Base-by-base conservation (phyloP, 2,888 invertebrate genomes). In the Acronicta leporina region DNA sequence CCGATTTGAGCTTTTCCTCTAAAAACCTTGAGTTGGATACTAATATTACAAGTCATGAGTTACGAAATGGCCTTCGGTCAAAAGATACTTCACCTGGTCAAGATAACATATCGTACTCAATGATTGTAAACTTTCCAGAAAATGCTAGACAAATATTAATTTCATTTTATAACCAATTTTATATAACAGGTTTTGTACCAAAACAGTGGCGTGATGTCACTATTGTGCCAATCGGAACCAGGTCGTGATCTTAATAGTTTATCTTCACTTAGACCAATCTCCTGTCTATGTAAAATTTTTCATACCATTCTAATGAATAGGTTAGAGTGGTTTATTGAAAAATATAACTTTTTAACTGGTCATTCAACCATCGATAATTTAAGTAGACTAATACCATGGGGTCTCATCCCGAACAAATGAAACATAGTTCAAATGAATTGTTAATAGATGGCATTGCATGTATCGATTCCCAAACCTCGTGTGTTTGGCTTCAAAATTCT, bases 131-230 rank as follows among this genome's bases (percentile, higher is more conserved):
- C 20, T 44, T 68, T 10, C 66, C 72, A 1, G 16, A 40, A 5
- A 58, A 16, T 43, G 68, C 38, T 10, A 59, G 59, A 33, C 5
- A 2, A 0, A 20, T 54, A 7, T 50, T 68, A 7, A 0, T 61
- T 8, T 6, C 8, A 5, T n/a, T 71, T 2, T 71, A 54, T 46
- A 65, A 71, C 14, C 1, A 40, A 10, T 53, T 52, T 33, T 43
- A 35, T 13, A 6, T 5, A 5, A 43, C n/a, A 8, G 52, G 68
- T n/a, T 56, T 68, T 41, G 62, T 72, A 11, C 77, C 74, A 0
- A n/a, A 2, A 8, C 77, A 80, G 25, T 79, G 73, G 75, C 50
- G 70, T 10, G 42, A 68, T 5, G 50, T 74, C 8, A 45, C 8
- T 5, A 65, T 75, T 11, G 35, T 66, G 4, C 69, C 76, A 13